Base-by-base conservation (phyloP, 2,113 vertebrate genomes). In the Collichthys lucidus region DNA sequence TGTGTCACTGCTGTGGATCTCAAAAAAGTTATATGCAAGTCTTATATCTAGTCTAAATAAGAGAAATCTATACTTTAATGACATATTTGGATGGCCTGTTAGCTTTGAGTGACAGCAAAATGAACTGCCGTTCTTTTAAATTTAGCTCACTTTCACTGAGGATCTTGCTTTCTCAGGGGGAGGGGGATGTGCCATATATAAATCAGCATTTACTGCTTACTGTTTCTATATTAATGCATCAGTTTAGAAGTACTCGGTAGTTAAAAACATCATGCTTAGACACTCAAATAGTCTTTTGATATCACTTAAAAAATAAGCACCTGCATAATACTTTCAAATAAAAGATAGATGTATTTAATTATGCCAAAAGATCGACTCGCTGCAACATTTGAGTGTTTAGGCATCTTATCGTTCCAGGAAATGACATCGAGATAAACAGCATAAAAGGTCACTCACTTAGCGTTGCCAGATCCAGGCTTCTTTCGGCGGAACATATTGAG, bases 401-500 rank as follows among this genome's bases (percentile, higher is more conserved):
- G 55, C 80, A 66, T 65, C 22, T 57, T 49, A 35, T 55, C 22
- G 15, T 52, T 68, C 42, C 72, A 74, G 40, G 31, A 79, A 76
- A 49, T 26, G 70, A 42, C 20, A 80, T 14, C 26, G 8, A 71
- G 46, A 79, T 49, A 9, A 81, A 79, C 53, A 83, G 52, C 49
- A 7, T n/a, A 42, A 82, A 83, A 63, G n/a, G 20, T 53, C 46
- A 96, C 97, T 97, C 93, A 99, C 98, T 98, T 99, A 89, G 97
- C 91, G 50, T 96, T 99, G 84, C 96, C 97, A 10, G 96, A 79
- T 73, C 88, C 93, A 1, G 96, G 94, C 92, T 99, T 99, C 96
- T 99, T 99, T 90, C 97, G 96, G 68, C 97, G 97, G 95, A 99
- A 99, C 87, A 99, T 99, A 86, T 97, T 99, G 88, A 99, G 94